A percentile compares a stretch with the other conserved stretches of the same genome.
Evolutionary conservation across 1,140 invertebrate species (phyloP).

Genomic region (Sycobia sp.): DNA sequence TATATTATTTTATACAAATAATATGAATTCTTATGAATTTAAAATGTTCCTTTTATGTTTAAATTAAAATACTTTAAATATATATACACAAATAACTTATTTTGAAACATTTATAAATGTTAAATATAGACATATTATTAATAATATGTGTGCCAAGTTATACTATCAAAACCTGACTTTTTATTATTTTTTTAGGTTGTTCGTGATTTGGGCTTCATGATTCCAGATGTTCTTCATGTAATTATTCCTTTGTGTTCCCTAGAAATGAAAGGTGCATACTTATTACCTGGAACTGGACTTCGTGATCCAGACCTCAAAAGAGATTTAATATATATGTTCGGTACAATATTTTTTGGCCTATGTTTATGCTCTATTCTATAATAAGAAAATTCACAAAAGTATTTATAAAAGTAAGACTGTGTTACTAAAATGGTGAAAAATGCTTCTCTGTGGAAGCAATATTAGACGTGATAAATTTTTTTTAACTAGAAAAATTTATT

Average conservation of each 20-base stretch:
- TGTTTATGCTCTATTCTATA: constrained; percentile 53
- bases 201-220: constrained; percentile 76
- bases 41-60: constrained; percentile 9
- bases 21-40: neutral
- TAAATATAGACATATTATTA: too few species aligned
- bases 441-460: neutral
- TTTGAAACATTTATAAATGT: too few species aligned
- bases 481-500: constrained; percentile 17
- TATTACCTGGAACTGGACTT: constrained; percentile 49
- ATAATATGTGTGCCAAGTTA: too few species aligned
- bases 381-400: constrained; percentile 26
- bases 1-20: constrained; percentile 43
- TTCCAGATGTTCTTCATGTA: constrained; percentile 74
- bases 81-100: too few species aligned
- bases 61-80: too few species aligned
- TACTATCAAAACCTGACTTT: too few species aligned
- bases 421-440: neutral
- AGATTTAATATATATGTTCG: constrained; percentile 54
- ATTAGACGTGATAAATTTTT: constrained; percentile 13
- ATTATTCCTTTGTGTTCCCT: constrained; percentile 65
- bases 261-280: constrained; percentile 45
- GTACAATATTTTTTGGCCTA: constrained; percentile 52
- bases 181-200: constrained; percentile 62
- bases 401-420: constrained; percentile 15
- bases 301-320: constrained; percentile 49